Evolutionary conservation across 1,140 invertebrate species (phyloP).

Genomic region (Bathynomus jamesi): DNA sequence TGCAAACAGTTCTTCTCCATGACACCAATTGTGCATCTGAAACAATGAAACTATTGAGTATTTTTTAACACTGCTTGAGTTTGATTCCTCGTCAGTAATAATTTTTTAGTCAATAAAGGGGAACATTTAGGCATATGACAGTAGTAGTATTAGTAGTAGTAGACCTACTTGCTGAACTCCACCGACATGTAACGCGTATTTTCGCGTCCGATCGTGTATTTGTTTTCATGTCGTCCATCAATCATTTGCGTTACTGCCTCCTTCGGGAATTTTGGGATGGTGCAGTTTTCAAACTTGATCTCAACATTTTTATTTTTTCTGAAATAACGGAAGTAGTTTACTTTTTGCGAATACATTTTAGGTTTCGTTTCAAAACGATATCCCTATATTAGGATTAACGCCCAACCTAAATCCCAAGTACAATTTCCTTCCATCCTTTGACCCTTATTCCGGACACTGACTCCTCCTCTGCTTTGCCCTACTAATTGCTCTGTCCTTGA

Average conservation of each 20-base stretch:
- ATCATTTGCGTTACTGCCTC: slow-evolving; percentile 59
- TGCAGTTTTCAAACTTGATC: slow-evolving; percentile 44
- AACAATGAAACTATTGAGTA: too few species aligned
- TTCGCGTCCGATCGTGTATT: not conserved
- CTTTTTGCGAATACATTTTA: not conserved
- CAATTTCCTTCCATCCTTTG: too few species aligned
- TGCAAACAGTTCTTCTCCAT: slow-evolving; percentile 7
- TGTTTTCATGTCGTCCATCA: not conserved
- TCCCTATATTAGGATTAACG: too few species aligned
- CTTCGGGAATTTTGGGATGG: slow-evolving; percentile 53
- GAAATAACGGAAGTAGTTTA: not conserved
- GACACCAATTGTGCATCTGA: slow-evolving; percentile 9
- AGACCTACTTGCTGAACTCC: not conserved
- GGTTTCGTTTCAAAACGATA: not conserved
- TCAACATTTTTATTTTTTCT: slow-evolving; percentile 27
- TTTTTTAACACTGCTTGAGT: too few species aligned
- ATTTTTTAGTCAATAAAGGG: too few species aligned
- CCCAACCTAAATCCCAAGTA: too few species aligned
- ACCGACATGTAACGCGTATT: slow-evolving; percentile 9
- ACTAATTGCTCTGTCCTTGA: too few species aligned
- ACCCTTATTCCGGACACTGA: too few species aligned
- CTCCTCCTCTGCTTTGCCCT: too few species aligned
- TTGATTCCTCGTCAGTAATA: too few species aligned
- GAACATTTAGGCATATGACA: too few species aligned
- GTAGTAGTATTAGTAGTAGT: too few species aligned